Percentiles rank a stretch among this genome's conserved stretches.
phyloP scores from a whole-genome alignment of 2,113 vertebrate species.

The Thymallus thymallus region DNA sequence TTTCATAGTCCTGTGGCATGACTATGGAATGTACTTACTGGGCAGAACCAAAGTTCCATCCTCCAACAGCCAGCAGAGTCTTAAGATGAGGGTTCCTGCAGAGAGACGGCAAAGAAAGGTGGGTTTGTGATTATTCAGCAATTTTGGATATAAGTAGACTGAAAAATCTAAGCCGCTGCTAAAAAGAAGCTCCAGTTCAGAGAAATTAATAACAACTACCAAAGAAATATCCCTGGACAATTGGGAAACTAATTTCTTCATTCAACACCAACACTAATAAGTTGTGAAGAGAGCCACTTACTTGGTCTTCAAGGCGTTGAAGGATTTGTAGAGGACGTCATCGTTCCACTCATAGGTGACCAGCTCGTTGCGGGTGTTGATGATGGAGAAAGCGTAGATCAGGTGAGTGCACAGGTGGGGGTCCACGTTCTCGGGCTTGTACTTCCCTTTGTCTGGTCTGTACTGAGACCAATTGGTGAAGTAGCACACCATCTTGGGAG shows the following conservation, averaged over 20 bases:
- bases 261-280: not conserved
- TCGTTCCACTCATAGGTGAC: constrained; percentile 83
- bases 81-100: too few relatives aligned
- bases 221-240: not conserved
- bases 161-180: not conserved
- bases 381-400: constrained; percentile 48
- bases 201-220: constrained; percentile 5
- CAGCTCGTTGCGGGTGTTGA: constrained; percentile 76
- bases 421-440: constrained; percentile 74
- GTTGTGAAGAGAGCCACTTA: constrained; percentile 39
- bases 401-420: constrained; percentile 80
- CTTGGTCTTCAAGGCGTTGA: constrained; percentile 80
- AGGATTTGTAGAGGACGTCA: constrained; percentile 76
- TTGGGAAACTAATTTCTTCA: not conserved
- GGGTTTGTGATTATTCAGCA: not conserved
- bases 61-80: too few relatives aligned
- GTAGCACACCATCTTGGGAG: constrained; percentile 79
- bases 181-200: not conserved
- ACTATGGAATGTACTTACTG: not conserved
- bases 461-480: constrained; percentile 91
- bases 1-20: not conserved
- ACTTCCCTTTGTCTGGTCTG: constrained; percentile 73
- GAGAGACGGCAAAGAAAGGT: not conserved
- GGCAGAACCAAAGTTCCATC: too few relatives aligned
- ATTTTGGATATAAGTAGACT: too few relatives aligned